Conservation (phyloP, 2,113 vertebrate species). For the Hucho hucho region DNA sequence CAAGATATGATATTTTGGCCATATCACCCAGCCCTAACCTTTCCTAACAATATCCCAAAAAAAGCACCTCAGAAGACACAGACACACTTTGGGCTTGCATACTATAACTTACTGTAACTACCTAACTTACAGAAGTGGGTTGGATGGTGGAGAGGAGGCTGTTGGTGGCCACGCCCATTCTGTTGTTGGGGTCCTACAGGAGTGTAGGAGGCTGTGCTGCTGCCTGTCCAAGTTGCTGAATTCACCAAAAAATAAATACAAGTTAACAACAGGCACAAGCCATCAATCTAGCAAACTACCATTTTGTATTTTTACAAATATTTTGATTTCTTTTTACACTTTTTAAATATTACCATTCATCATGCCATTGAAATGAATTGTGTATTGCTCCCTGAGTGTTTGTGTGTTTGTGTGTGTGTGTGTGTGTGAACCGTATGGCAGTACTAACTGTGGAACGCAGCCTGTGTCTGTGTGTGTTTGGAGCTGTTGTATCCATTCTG, state of each 20-base stretch:
- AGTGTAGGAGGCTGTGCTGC: conserved; percentile 72
- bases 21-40: no score
- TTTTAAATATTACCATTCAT: neutral
- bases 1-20: no score
- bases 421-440: neutral
- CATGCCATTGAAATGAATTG: no score
- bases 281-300: no score
- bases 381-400: no score
- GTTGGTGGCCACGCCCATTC: conserved; percentile 68
- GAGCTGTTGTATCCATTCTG: conserved; percentile 59
- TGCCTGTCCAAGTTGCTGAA: conserved; percentile 76
- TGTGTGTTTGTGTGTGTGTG: neutral
- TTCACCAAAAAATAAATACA: neutral
- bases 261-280: neutral
- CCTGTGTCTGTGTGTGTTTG: conserved; percentile 59
- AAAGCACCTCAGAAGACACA: neutral
- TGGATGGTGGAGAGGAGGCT: conserved; percentile 71
- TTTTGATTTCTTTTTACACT: no score
- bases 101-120: neutral
- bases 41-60: neutral
- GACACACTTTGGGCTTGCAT: neutral
- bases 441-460: conserved; percentile 71
- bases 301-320: no score
- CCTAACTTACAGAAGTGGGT: conserved; percentile 68
- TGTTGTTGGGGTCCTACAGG: conserved; percentile 71